Evolutionary conservation across 2,797 vertebrate species (phyloP).

Genomic region (Echeneis naucrates): DNA sequence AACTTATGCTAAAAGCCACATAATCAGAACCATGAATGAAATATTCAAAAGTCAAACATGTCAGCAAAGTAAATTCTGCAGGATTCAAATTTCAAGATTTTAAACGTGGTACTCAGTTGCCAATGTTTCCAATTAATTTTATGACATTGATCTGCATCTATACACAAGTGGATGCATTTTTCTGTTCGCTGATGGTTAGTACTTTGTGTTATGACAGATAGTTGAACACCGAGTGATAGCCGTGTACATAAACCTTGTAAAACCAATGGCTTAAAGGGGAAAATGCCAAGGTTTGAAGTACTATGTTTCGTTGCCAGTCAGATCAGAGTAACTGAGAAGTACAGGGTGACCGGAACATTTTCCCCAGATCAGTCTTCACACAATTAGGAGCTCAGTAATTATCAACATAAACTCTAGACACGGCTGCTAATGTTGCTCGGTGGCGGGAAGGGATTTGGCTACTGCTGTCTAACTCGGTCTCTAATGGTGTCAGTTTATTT

Average conservation of each 20-base stretch:
- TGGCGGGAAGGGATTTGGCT: slow-evolving; percentile 41
- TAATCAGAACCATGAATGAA: no score
- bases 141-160: no score
- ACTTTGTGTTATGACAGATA: background rate
- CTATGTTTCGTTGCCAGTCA: slow-evolving; percentile 20
- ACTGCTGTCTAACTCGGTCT: slow-evolving; percentile 53
- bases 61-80: no score
- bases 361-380: slow-evolving; percentile 19
- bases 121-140: no score
- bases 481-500: slow-evolving; percentile 60
- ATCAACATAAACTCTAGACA: slow-evolving; percentile 36
- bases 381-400: slow-evolving; percentile 54
- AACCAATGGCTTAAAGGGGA: background rate
- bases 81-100: no score
- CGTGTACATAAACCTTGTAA: slow-evolving; percentile 9
- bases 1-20: no score
- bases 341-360: slow-evolving; percentile 25
- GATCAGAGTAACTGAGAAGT: slow-evolving; percentile 28
- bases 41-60: no score
- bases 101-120: no score
- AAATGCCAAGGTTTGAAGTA: slow-evolving; percentile 11
- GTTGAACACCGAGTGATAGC: slow-evolving; percentile 6
- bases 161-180: no score
- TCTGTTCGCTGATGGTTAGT: background rate
- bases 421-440: slow-evolving; percentile 50